A percentile compares a stretch with the other conserved stretches of the same genome.
phyloP scores from a whole-genome alignment of 92 coral and sea anemone species.

The Bergia puertoricense region DNA sequence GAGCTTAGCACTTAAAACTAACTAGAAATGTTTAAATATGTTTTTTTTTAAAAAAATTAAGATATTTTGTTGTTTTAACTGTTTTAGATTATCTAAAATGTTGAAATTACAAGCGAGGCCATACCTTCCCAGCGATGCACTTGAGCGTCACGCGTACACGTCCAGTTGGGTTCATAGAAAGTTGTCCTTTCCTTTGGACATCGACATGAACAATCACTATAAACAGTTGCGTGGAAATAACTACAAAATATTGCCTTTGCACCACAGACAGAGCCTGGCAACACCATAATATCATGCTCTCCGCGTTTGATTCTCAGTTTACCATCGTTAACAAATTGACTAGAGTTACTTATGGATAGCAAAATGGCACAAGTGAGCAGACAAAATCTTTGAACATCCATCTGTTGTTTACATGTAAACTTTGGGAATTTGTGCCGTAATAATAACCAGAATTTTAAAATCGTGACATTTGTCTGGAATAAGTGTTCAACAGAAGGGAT shows the following conservation, averaged over 20 bases:
- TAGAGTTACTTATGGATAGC: background rate
- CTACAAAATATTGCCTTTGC: constrained; percentile 4
- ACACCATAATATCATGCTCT: background rate
- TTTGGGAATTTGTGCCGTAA: background rate
- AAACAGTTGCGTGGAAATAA: constrained; percentile 15
- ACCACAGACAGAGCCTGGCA: constrained; percentile 20
- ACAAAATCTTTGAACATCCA: background rate
- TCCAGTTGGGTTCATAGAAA: constrained; percentile 35
- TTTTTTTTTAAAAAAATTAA: too few relatives aligned
- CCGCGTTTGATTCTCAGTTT: background rate
- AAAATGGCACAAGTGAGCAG: background rate
- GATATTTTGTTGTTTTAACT: background rate
- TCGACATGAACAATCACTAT: background rate
- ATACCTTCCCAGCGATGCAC: constrained; percentile 28
- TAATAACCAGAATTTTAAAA: background rate
- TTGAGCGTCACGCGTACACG: constrained; percentile 13
- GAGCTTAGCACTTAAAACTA: too few relatives aligned
- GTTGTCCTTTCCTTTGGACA: constrained; percentile 28
- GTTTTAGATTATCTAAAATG: too few relatives aligned
- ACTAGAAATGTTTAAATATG: too few relatives aligned
- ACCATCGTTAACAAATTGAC: background rate
- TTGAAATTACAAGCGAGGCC: background rate
- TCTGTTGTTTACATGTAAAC: background rate
- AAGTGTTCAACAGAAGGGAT: background rate
- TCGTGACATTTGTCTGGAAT: background rate